Percentiles rank a stretch among this genome's conserved stretches.
phyloP scores from a whole-genome alignment of 2,888 invertebrate species.

The Tuberolachnus salignus region DNA sequence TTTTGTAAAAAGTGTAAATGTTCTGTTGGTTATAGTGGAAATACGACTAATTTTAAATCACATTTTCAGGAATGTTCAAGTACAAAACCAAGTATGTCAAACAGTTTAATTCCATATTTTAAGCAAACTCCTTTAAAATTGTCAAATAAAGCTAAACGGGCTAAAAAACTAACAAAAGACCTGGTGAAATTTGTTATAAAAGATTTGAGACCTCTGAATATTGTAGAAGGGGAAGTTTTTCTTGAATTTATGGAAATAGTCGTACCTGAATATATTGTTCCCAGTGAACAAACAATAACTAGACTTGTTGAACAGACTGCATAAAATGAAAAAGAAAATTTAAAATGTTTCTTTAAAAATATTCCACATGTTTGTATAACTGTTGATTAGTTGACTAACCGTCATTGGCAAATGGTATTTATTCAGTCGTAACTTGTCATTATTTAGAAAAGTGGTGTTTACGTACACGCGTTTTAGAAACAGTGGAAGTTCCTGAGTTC shows the following conservation, averaged over 20 bases:
- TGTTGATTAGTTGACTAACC: background rate
- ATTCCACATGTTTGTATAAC: background rate
- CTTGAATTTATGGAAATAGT: slow-evolving; percentile 17
- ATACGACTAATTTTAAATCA: slow-evolving; percentile 6
- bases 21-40: slow-evolving; percentile 14
- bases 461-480: slow-evolving; percentile 5
- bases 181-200: slow-evolving; percentile 2
- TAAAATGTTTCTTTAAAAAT: background rate
- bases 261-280: too few relatives aligned
- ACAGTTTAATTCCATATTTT: background rate
- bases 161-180: too few relatives aligned
- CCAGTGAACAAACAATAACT: background rate
- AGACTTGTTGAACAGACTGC: background rate
- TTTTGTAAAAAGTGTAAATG: background rate
- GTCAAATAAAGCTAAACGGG: background rate
- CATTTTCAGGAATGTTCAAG: slow-evolving; percentile 1
- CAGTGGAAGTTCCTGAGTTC: background rate
- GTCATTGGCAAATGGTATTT: background rate
- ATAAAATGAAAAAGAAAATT: background rate
- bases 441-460: slow-evolving; percentile 1
- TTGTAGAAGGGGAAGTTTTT: slow-evolving; percentile 17
- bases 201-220: slow-evolving; percentile 11
- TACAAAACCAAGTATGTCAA: background rate
- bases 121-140: background rate
- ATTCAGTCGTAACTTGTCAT: background rate